Percentiles rank a stretch among this genome's conserved stretches.
phyloP scores from a whole-genome alignment of 2,113 vertebrate species.

The Callopanchax toddi region DNA sequence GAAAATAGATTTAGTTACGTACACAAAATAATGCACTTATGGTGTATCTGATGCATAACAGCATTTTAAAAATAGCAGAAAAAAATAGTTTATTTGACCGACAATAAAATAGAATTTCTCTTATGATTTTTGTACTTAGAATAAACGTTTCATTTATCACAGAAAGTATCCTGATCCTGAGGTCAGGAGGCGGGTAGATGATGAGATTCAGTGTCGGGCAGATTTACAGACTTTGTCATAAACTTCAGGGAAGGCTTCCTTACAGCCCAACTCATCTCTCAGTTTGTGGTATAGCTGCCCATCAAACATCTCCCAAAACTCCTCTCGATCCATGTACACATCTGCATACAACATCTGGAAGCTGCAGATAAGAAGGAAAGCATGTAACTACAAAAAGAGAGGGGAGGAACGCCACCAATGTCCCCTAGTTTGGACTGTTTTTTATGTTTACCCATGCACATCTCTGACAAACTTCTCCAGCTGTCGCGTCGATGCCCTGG shows the following conservation, averaged over 20 bases:
- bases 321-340: conserved; percentile 94
- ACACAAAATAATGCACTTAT: too few species aligned
- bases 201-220: conserved; percentile 87
- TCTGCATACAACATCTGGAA: conserved; percentile 99
- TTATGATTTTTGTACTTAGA: too few species aligned
- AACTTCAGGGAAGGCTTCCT: conserved; percentile 94
- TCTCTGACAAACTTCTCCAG: conserved; percentile 96
- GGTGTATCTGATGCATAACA: too few species aligned
- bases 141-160: too few species aligned
- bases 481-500: conserved; percentile 88
- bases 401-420: too few species aligned
- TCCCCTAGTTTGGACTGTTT: not conserved
- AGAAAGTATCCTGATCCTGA: too few species aligned
- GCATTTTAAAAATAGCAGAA: too few species aligned
- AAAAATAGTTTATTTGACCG: too few species aligned
- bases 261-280: conserved; percentile 88
- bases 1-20: too few species aligned
- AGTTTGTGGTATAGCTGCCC: conserved; percentile 90
- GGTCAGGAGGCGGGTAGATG: too few species aligned
- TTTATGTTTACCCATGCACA: conserved; percentile 89
- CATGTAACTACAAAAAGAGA: not conserved
- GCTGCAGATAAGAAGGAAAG: conserved; percentile 63
- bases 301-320: conserved; percentile 99
- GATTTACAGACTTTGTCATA: conserved; percentile 98
- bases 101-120: too few species aligned